Base-by-base conservation (phyloP, 2,888 invertebrate species). In the Stenodema calcarata region DNA sequence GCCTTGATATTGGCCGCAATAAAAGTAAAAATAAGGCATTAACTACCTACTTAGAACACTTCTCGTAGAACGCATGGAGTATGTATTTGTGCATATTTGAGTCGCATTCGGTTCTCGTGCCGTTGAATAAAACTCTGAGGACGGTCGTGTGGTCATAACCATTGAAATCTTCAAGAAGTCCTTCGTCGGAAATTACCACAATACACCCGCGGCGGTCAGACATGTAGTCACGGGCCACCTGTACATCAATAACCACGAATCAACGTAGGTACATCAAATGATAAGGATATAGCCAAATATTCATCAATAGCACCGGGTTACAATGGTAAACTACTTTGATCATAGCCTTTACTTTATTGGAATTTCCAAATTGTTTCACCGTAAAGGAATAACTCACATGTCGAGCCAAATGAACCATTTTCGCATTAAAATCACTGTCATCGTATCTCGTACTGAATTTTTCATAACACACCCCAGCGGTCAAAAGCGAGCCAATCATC, bases 111-210 rank as follows among this genome's bases (percentile, higher is more conserved):
- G 44, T 47, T 9, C 12, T 18, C 11, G 44, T 42, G 14, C 84
- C 84, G n/a, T 84, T 70, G 75, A 84, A 84, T 16, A 54, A 14
- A 0, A 84, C 75, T 27, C 84, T 18, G 42, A 84, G 28, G 18
- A 84, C 28, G n/a, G 73, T 84, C 11, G 44, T 44, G 12, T 70
- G 14, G 30, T 35, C 4, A 30, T 62, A 73, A 14, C 79, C 54
- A 41, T 79, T 42, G 0, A 88, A 81, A 54, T 88, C 82, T 0
- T 70, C 73, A 9, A 87, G 70, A 11, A 87, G 75, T 14, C 87
- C 87, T n/a, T 70, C n/a, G n/a, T 88, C 88, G 12, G 86, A 76
- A 11, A 88, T 41, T 12, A 87, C 87, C 16, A 86, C 79, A 14
- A 85, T 35, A 27, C 88, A 88, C 28, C 16, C 50, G 28, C 44